A percentile compares a stretch with the other conserved stretches of the same genome.
Conservation (phyloP, 2,113 vertebrate species). For the Dryoscopus gambensis region DNA sequence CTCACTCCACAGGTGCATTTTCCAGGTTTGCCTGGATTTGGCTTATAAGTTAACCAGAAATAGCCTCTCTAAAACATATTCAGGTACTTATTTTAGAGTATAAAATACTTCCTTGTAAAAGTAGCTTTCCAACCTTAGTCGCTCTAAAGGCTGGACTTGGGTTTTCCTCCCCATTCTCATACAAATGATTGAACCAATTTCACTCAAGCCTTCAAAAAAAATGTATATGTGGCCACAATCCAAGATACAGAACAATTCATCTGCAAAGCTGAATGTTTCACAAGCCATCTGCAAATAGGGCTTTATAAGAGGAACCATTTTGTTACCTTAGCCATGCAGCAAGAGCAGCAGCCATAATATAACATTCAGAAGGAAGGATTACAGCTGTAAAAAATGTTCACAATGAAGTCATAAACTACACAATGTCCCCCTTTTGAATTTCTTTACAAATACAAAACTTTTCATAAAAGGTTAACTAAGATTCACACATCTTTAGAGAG, state of each 20-base stretch:
- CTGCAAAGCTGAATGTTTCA: constrained; percentile 29
- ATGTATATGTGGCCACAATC: background rate
- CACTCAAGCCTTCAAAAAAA: background rate
- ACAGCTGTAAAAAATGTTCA: constrained; percentile 39
- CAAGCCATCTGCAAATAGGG: constrained; percentile 39
- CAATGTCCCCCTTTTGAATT: constrained; percentile 27
- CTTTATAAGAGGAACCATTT: constrained; percentile 22
- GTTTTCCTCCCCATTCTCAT: background rate
- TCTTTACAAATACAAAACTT: constrained; percentile 16
- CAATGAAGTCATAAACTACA: constrained; percentile 32
- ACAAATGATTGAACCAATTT: background rate
- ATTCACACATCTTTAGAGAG: constrained; percentile 40
- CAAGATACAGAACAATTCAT: background rate
- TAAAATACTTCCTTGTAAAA: constrained; percentile 6
- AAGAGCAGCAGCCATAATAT: background rate
- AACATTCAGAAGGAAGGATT: constrained; percentile 41
- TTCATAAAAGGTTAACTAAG: constrained; percentile 1
- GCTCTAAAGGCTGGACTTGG: background rate
- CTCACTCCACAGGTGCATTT: constrained; percentile 10
- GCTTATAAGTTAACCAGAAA: constrained; percentile 25
- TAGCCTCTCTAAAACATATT: background rate
- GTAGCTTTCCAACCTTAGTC: background rate
- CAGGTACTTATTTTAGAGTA: background rate
- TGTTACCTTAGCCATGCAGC: background rate
- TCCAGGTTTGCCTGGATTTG: constrained; percentile 5